phyloP scores from a whole-genome alignment of 2,113 vertebrate genomes.

The Polypterus senegalus region DNA sequence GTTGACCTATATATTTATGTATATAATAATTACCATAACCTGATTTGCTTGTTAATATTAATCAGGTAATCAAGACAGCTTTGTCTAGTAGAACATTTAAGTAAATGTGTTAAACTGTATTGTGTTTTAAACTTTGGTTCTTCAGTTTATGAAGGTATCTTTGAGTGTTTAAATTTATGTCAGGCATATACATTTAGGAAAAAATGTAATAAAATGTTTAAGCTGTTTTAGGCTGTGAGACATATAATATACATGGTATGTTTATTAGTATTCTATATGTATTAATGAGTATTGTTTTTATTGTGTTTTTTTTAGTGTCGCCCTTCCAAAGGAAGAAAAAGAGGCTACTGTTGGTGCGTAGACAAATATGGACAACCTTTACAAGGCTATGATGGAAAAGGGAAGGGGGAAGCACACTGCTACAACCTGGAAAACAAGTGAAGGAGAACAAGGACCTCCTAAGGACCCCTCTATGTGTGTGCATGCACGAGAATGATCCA shows the following conservation, averaged over 20 bases:
- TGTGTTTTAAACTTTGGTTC: too few species aligned
- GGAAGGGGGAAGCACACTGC: slow-evolving; percentile 64
- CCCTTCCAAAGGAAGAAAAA: slow-evolving; percentile 82
- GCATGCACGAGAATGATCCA: slow-evolving; percentile 19
- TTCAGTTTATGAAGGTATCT: too few species aligned
- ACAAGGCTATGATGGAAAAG: slow-evolving; percentile 62
- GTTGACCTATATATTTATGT: too few species aligned
- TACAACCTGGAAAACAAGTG: slow-evolving; percentile 72
- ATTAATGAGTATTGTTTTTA: neutral
- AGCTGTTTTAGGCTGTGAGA: too few species aligned
- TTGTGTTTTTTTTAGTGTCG: slow-evolving; percentile 58
- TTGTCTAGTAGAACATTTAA: too few species aligned
- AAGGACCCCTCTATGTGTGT: slow-evolving; percentile 17
- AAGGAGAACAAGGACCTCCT: slow-evolving; percentile 20
- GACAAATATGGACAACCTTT: slow-evolving; percentile 85
- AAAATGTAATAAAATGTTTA: too few species aligned
- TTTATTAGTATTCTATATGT: neutral
- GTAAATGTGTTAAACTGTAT: too few species aligned
- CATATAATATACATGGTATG: neutral
- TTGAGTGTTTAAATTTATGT: too few species aligned
- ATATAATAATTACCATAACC: too few species aligned
- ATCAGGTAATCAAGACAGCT: too few species aligned
- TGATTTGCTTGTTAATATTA: too few species aligned
- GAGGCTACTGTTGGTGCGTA: slow-evolving; percentile 90
- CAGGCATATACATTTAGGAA: too few species aligned